Percentiles rank a stretch among this genome's conserved stretches.
Evolutionary conservation across 2,113 vertebrate genomes (phyloP).

Genomic region (Ibidorhyncha struthersii): DNA sequence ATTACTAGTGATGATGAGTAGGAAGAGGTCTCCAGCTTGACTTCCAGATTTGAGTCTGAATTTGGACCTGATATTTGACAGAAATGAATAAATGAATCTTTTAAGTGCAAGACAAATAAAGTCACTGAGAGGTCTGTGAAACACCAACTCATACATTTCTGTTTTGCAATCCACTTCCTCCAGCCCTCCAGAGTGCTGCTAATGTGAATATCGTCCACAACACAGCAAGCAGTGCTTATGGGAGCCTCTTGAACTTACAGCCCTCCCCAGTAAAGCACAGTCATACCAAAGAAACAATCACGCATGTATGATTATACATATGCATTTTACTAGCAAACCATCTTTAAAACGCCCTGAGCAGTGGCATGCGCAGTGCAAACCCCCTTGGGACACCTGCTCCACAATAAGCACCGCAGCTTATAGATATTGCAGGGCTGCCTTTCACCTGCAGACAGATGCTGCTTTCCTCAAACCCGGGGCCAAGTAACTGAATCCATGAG

Average conservation of each 20-base stretch:
- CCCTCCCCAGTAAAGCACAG: background rate
- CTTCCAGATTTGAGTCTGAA: background rate
- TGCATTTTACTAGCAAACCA: background rate
- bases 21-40: background rate
- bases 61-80: background rate
- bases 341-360: background rate
- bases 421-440: background rate
- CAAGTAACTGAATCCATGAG: background rate
- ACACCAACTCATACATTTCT: background rate
- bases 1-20: background rate
- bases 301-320: accelerated
- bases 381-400: background rate
- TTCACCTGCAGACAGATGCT: background rate
- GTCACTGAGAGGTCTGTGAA: background rate
- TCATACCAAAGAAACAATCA: background rate
- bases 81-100: background rate
- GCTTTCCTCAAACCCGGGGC: background rate
- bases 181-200: background rate
- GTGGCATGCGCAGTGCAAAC: background rate
- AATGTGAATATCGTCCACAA: background rate
- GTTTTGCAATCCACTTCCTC: background rate
- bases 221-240: background rate
- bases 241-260: background rate
- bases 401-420: background rate
- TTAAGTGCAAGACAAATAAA: background rate